Evolutionary conservation across 2,113 vertebrate genomes (phyloP), one percentile per base, ranked within the genome.

Genomic region (Octodon degus): DNA sequence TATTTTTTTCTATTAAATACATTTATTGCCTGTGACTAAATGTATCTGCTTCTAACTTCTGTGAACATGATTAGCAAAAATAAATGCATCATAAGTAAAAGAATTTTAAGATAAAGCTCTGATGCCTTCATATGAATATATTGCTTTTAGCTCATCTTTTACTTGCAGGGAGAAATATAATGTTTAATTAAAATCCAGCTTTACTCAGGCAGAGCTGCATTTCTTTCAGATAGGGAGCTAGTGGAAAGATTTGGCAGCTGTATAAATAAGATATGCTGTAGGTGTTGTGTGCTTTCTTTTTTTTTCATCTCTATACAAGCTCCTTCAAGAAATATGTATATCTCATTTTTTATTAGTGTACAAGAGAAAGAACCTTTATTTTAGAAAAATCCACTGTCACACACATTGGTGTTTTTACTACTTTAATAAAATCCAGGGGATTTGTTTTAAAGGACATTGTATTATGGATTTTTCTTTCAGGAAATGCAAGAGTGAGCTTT

Each of bases 131-230:
- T 30, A 86, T 17, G 9, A 97, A 81, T 87, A 72, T 77, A 89
- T 79, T 96, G 30, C 30, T 68, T 83, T 90, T 80, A 90, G 37
- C n/a, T 96, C 55, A 92, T 94, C 55, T 94, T 94, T 96, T 76
- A 93, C 82, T 76, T 76, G n/a, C 37, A 67, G 32, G 81, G 80
- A 95, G 67, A 91, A 62, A 90, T 22, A 70, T 19, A 84, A 81
- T 91, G 34, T 91, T 95, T 96, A 96, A 93, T 95, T 97, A 95
- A 92, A 92, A 97, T n/a, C 2, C n/a, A 91, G 58, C 0, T 63
- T 58, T 92, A 50, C 0, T 0, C 80, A 86, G 30, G 16, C 40
- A 96, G 87, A 68, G 92, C 63, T 96, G 86, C 50, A 88, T 92
- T 96, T 89, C 79, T 94, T 43, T 60, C 62, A 96, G 6, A 3